phyloP scores from a whole-genome alignment of 2,113 vertebrate species.

The Chlorodrepanis virens region DNA sequence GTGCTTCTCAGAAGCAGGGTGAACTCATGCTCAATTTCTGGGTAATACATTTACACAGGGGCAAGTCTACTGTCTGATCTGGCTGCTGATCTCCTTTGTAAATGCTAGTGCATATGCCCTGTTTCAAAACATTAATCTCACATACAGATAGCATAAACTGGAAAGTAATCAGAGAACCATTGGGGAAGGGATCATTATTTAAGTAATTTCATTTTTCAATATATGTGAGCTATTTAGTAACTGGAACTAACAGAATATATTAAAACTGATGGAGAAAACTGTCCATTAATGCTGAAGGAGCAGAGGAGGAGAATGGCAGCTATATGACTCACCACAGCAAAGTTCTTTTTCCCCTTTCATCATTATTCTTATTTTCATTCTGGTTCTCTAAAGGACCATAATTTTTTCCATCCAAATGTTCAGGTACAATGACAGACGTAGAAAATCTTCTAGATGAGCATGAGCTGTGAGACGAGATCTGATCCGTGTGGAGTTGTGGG shows the following conservation, averaged over 20 bases:
- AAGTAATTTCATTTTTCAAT: background rate
- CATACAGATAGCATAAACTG: background rate
- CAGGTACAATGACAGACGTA: background rate
- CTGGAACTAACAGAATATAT: background rate
- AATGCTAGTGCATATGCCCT: background rate
- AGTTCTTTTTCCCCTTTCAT: background rate
- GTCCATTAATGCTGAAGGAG: background rate
- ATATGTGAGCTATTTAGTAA: background rate
- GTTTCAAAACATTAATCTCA: background rate
- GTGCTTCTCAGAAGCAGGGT: background rate
- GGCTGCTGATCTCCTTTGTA: background rate
- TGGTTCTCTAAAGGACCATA: background rate
- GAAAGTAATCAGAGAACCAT: background rate
- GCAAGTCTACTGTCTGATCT: background rate
- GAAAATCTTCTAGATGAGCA: background rate
- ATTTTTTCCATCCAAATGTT: background rate
- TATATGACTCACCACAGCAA: background rate
- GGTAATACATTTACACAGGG: background rate
- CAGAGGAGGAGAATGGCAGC: background rate
- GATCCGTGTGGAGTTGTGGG: background rate
- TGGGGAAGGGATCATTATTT: background rate
- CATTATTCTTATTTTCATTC: slow-evolving; percentile 17
- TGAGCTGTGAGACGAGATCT: background rate
- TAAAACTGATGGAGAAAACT: background rate
- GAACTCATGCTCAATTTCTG: background rate